Evolutionary conservation across 2,113 vertebrate genomes (phyloP).

Genomic region (Coptodon bakossiorum): DNA sequence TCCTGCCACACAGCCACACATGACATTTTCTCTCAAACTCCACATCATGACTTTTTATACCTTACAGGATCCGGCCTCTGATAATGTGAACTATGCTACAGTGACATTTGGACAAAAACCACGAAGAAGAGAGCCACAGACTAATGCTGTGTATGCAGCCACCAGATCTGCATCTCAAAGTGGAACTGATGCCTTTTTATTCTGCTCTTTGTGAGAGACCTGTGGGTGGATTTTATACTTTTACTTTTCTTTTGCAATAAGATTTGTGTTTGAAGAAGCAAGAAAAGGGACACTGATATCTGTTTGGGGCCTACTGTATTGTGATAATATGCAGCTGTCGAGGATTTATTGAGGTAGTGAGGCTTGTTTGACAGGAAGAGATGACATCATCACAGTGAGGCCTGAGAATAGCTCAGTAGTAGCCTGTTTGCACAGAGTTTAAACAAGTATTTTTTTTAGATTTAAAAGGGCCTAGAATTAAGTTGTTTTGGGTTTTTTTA

Average conservation of each 20-base stretch:
- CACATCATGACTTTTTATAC: not conserved
- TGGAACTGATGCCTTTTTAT: not conserved
- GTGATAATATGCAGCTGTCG: not conserved
- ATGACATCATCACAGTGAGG: not conserved
- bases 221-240: not conserved
- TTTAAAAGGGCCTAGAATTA: not conserved
- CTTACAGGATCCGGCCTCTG: not conserved
- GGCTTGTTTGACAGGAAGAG: not conserved
- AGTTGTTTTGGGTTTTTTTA: accelerated
- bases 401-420: accelerated
- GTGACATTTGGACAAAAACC: not conserved
- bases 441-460: not conserved
- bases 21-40: not conserved
- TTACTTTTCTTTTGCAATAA: not conserved
- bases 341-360: accelerated
- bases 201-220: not conserved
- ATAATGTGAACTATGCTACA: not conserved
- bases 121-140: not conserved
- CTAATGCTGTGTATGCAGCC: not conserved
- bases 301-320: accelerated
- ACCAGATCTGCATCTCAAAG: not conserved
- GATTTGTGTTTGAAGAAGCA: not conserved
- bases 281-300: not conserved
- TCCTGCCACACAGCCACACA: accelerated
- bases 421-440: not conserved